These are phyloP conservation scores for Eira barbara DNA, from an alignment of 2,113 vertebrate species.

Conservation along the genomic window DNA sequence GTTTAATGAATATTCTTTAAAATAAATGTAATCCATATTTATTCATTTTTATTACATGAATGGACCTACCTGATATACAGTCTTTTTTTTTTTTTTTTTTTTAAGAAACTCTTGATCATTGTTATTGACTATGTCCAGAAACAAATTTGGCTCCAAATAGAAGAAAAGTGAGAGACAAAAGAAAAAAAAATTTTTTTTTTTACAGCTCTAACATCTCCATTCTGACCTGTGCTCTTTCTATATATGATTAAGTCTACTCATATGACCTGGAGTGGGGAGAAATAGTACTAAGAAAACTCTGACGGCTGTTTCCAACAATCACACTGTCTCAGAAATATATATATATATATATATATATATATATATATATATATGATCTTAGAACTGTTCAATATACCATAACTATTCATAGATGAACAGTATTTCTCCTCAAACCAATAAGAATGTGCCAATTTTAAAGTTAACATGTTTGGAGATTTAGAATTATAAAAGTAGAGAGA, in stretches of 20 bases:
- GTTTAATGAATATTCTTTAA: not conserved
- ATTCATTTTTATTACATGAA: not conserved
- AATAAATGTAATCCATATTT: not conserved
- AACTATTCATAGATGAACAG: not conserved
- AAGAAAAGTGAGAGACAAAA: not conserved
- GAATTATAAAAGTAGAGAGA: not conserved
- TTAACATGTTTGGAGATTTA: not conserved
- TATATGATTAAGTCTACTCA: not conserved
- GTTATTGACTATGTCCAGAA: not conserved
- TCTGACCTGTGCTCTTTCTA: not conserved
- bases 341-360: not conserved
- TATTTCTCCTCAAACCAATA: not conserved
- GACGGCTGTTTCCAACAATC: not conserved
- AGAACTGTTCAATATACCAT: not conserved
- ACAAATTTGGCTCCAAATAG: not conserved
- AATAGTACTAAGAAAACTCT: not conserved
- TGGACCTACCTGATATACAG: not conserved
- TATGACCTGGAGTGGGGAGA: not conserved
- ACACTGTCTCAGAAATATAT: not conserved
- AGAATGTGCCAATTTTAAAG: not conserved
- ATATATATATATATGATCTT: not conserved
- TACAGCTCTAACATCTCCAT: not conserved
- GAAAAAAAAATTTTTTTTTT: too few relatives aligned
- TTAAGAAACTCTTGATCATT: not conserved
- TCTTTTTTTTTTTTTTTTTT: not conserved